A percentile compares a stretch with the other conserved stretches of the same genome.
Evolutionary conservation across 2,888 invertebrate genomes (phyloP).

Genomic region (Vesta saturnalis): DNA sequence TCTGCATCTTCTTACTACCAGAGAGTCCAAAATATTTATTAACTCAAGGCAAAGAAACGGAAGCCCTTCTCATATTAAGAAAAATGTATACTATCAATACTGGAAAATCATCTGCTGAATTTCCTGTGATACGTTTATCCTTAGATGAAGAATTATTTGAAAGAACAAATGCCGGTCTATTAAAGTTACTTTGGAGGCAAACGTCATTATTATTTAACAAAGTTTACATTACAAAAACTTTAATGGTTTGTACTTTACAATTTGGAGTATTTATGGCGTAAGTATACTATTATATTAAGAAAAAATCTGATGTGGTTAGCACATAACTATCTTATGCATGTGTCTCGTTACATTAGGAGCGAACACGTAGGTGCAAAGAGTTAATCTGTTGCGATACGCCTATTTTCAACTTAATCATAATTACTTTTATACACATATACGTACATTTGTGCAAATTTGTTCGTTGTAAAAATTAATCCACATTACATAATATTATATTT

Average conservation of each 20-base stretch:
- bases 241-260: slow-evolving; percentile 58
- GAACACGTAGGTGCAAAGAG: no score
- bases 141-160: slow-evolving; percentile 50
- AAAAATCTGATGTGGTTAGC: no score
- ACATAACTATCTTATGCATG: no score
- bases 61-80: slow-evolving; percentile 54
- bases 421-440: no score
- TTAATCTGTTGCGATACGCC: no score
- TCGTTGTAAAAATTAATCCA: no score
- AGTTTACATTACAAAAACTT: slow-evolving; percentile 54
- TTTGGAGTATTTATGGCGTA: slow-evolving; percentile 61
- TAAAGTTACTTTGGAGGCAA: slow-evolving; percentile 57
- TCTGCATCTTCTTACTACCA: slow-evolving; percentile 54
- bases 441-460: no score
- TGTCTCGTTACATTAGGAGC: no score
- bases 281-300: slow-evolving; percentile 39
- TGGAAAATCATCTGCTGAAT: slow-evolving; percentile 52
- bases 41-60: slow-evolving; percentile 52
- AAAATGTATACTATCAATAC: slow-evolving; percentile 57
- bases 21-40: slow-evolving; percentile 62
- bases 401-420: no score
- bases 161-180: slow-evolving; percentile 19
- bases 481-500: no score
- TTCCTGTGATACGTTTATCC: slow-evolving; percentile 53
- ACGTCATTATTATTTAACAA: slow-evolving; percentile 56